These are phyloP conservation scores for Nasonia giraulti DNA, from an alignment of 1,140 invertebrate species.

Conservation along the genomic window DNA sequence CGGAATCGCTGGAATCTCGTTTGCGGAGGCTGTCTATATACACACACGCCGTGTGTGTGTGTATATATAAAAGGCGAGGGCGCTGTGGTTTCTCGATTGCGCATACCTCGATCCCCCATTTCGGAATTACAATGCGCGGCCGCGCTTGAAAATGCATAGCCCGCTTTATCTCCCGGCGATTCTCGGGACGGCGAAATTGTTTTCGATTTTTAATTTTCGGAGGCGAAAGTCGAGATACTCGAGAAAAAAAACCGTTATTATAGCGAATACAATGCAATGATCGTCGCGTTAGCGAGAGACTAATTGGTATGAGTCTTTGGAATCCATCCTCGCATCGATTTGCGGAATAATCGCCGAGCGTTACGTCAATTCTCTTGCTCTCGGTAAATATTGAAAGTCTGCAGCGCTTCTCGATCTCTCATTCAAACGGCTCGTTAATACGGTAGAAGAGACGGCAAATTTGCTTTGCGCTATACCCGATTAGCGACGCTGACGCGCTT, in stretches of 20 bases:
- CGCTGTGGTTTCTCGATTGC: conserved; percentile 24
- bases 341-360: not conserved
- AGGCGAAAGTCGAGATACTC: not conserved
- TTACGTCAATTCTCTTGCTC: not conserved
- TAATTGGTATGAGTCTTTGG: conserved; percentile 10
- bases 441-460: not conserved
- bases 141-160: not conserved
- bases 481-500: not conserved
- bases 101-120: conserved; percentile 32
- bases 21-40: conserved; percentile 18
- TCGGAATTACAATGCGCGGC: conserved; percentile 32
- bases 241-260: not conserved
- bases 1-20: conserved; percentile 47
- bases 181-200: not conserved
- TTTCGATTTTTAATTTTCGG: conserved; percentile 13
- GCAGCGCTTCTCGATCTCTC: not conserved
- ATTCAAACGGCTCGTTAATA: not conserved
- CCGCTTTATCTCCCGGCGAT: conserved; percentile 20
- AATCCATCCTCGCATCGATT: not conserved
- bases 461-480: not conserved
- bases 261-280: not conserved
- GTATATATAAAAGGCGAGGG: conserved; percentile 5
- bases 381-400: not conserved
- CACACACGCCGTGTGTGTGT: not conserved
- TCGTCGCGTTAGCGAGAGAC: not conserved